These are phyloP conservation scores for Zaprionus obscuricornis DNA, from an alignment of 2,888 invertebrate species.

Conservation along the genomic window DNA sequence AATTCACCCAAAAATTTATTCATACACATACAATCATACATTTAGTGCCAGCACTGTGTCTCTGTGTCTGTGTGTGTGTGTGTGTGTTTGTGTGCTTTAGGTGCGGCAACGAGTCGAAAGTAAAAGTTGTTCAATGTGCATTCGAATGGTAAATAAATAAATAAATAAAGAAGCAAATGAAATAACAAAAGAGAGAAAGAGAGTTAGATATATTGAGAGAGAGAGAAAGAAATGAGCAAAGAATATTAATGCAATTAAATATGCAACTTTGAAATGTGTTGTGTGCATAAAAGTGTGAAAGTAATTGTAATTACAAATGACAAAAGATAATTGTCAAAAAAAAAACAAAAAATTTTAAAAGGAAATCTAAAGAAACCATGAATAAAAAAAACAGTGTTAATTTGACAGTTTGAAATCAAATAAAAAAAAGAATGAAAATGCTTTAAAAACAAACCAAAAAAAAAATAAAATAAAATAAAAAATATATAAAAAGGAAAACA, in stretches of 20 bases:
- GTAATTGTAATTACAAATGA: neutral
- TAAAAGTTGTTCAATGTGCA: constrained; percentile 63
- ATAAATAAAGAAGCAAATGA: constrained; percentile 27
- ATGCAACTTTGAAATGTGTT: constrained; percentile 35
- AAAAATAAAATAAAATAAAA: neutral
- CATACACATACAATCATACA: constrained; percentile 23
- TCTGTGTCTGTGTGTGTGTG: too few species aligned
- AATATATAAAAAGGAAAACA: too few species aligned
- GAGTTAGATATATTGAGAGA: constrained; percentile 2
- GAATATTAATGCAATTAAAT: constrained; percentile 12
- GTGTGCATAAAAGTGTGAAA: constrained; percentile 38
- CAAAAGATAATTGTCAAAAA: neutral
- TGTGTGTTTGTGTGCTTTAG: constrained; percentile 37
- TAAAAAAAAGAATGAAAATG: constrained; percentile 4
- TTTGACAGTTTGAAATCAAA: constrained; percentile 1
- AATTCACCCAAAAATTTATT: constrained; percentile 28
- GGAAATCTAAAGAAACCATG: neutral
- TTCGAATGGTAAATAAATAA: constrained; percentile 57
- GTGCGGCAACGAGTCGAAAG: constrained; percentile 63
- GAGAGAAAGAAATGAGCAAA: neutral
- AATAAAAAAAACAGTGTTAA: constrained; percentile 12
- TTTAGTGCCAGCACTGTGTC: constrained; percentile 5
- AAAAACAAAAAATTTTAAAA: constrained; percentile 10
- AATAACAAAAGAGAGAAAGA: constrained; percentile 9
- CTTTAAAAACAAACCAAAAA: constrained; percentile 10